Evolutionary conservation across 2,113 vertebrate species (phyloP).

Genomic region (Megalops atlanticus): DNA sequence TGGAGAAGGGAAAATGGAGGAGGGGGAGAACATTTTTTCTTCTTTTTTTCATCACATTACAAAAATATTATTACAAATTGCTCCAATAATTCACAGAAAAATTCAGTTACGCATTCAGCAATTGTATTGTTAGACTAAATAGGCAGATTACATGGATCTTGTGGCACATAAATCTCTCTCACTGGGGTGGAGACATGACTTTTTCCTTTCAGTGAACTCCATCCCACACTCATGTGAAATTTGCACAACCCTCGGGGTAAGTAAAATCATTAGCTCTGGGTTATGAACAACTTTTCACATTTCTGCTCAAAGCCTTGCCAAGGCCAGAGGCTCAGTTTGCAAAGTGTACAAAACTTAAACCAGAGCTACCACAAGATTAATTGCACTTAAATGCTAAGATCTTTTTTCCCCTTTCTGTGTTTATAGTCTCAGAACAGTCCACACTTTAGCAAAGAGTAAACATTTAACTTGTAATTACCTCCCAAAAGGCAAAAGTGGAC

Average conservation of each 20-base stretch:
- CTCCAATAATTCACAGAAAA: background rate
- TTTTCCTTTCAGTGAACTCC: background rate
- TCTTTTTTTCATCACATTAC: background rate
- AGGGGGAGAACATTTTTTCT: background rate
- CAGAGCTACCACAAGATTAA: constrained; percentile 33
- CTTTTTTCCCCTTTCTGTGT: constrained; percentile 21
- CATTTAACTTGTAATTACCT: constrained; percentile 29
- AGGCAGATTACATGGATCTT: background rate
- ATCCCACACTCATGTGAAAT: background rate
- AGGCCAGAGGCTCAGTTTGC: constrained; percentile 10
- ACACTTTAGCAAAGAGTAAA: constrained; percentile 31
- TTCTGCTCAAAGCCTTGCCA: background rate
- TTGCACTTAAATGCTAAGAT: constrained; percentile 33
- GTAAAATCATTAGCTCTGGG: constrained; percentile 22
- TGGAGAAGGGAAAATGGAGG: background rate
- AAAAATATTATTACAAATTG: background rate
- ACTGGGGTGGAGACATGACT: background rate
- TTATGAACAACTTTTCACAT: background rate
- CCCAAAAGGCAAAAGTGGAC: constrained; percentile 34
- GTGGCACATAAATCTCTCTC: background rate
- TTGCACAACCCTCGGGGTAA: background rate
- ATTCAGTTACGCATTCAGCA: background rate
- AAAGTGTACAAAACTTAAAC: constrained; percentile 13
- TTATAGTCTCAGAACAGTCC: constrained; percentile 26
- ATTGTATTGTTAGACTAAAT: background rate